These are phyloP conservation scores for Plecotus auritus DNA, from an alignment of 2,113 vertebrate genomes.

Conservation along the genomic window DNA sequence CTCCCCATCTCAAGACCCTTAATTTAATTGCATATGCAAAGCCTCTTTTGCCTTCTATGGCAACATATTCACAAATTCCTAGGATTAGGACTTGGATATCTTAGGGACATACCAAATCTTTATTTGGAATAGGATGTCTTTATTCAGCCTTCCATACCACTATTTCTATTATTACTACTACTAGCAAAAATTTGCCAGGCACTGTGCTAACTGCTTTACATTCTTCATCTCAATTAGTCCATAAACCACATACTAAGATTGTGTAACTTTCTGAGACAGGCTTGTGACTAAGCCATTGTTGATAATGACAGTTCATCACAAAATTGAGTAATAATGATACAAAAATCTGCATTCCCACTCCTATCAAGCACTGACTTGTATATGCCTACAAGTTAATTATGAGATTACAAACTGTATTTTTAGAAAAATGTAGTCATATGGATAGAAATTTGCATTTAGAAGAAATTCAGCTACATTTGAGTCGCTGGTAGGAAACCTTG, in stretches of 20 bases:
- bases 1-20: neutral
- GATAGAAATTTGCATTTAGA: slow-evolving; percentile 13
- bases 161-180: neutral
- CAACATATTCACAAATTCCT: neutral
- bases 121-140: neutral
- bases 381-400: neutral
- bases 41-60: neutral
- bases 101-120: neutral
- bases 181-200: neutral
- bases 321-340: slow-evolving; percentile 37
- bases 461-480: slow-evolving; percentile 1
- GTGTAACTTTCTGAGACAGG: neutral
- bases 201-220: neutral
- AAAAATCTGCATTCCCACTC: slow-evolving; percentile 34
- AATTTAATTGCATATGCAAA: neutral
- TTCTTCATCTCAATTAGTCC: neutral
- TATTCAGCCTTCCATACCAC: neutral
- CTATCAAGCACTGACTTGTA: neutral
- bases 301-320: slow-evolving; percentile 18
- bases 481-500: neutral
- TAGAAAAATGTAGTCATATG: neutral
- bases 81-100: neutral
- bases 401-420: neutral
- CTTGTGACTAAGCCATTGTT: slow-evolving; percentile 36
- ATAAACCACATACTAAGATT: neutral